Conservation (phyloP, 2,113 vertebrate genomes). For the Elaphurus davidianus region DNA sequence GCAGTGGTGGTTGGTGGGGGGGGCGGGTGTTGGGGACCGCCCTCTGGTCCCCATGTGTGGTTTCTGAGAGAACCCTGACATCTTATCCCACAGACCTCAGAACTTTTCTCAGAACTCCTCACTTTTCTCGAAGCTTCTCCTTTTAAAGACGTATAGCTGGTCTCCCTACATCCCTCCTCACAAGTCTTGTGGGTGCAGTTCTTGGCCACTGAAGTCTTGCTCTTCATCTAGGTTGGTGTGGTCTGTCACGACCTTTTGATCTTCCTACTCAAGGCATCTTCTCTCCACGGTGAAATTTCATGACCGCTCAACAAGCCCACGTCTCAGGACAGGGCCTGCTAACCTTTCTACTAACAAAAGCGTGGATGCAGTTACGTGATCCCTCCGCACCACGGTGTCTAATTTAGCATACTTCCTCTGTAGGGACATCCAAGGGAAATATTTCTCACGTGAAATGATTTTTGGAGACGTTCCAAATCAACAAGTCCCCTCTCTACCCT, state of each 20-base stretch:
- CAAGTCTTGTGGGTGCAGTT: not conserved
- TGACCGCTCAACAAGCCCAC: not conserved
- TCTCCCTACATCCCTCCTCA: not conserved
- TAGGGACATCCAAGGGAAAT: conserved; percentile 61
- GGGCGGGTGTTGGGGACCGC: not conserved
- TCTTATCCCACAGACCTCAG: not conserved
- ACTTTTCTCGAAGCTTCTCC: not conserved
- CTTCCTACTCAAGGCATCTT: not conserved
- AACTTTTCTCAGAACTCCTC: not conserved
- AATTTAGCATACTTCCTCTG: conserved; percentile 72
- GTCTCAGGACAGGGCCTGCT: not conserved
- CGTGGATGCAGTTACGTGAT: not conserved
- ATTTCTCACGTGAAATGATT: conserved; percentile 67
- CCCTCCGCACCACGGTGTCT: conserved; percentile 62
- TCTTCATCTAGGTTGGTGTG: not conserved
- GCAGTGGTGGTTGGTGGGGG: not conserved
- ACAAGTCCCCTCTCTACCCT: conserved; percentile 58
- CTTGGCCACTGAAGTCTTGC: not conserved
- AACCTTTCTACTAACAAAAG: conserved; percentile 29
- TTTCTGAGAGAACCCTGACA: not conserved
- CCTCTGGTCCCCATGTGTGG: not conserved
- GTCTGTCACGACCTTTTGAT: not conserved
- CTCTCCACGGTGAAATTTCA: not conserved
- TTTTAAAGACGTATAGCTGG: not conserved
- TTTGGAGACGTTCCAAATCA: conserved; percentile 70